Evolutionary conservation across 2,113 vertebrate species (phyloP).

Genomic region (Cinclus cinclus): DNA sequence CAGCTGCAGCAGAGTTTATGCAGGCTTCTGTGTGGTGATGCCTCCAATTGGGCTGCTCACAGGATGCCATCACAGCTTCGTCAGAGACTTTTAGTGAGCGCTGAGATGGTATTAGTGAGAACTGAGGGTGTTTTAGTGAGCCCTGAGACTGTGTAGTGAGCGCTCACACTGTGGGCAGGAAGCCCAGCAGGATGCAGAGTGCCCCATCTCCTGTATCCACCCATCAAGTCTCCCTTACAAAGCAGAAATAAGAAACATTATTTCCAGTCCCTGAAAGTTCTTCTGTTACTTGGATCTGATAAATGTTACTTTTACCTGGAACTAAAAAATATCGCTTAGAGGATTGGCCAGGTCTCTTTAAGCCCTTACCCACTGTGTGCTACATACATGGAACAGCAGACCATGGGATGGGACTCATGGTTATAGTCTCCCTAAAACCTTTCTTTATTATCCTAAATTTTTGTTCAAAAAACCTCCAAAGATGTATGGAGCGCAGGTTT

Average conservation of each 20-base stretch:
- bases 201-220: rapidly evolving
- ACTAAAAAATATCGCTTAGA: not conserved
- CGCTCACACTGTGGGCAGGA: rapidly evolving
- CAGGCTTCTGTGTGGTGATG: not conserved
- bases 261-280: not conserved
- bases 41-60: not conserved
- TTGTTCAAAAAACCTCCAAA: not conserved
- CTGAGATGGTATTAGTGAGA: rapidly evolving
- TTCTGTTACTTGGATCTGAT: not conserved
- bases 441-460: not conserved
- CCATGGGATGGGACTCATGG: too few relatives aligned
- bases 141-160: not conserved
- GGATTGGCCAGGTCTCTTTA: not conserved
- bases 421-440: not conserved
- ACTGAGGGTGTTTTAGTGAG: not conserved
- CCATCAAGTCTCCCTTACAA: not conserved
- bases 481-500: not conserved
- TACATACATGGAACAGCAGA: rapidly evolving
- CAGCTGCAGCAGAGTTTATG: not conserved
- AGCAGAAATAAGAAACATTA: not conserved
- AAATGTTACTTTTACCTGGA: not conserved
- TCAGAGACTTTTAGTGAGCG: not conserved
- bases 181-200: not conserved
- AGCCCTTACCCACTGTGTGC: not conserved
- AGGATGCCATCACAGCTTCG: not conserved